These are phyloP conservation scores for Psittacula echo DNA, from an alignment of 2,797 vertebrate species.

Conservation along the genomic window DNA sequence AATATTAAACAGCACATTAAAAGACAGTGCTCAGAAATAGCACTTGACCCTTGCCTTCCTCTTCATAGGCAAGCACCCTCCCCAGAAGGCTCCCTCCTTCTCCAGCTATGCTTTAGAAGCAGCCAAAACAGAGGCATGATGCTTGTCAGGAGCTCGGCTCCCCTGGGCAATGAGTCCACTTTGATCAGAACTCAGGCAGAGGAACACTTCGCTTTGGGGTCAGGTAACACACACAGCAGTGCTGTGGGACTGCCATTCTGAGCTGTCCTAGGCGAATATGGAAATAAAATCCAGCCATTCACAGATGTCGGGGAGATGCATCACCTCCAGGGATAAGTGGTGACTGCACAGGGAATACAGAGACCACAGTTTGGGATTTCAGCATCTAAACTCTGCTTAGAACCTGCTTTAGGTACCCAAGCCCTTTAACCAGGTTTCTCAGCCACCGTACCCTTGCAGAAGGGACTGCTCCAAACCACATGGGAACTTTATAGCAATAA, in stretches of 20 bases:
- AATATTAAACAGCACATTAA: slow-evolving; percentile 20
- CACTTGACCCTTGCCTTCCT: neutral
- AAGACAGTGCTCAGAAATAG: neutral
- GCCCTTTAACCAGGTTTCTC: neutral
- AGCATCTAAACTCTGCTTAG: neutral
- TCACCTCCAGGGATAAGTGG: neutral
- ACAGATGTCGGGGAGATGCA: neutral
- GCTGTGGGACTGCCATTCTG: neutral
- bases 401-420: neutral
- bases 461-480: neutral
- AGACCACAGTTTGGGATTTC: neutral
- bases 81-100: neutral
- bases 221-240: neutral
- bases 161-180: neutral
- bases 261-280: neutral
- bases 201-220: neutral
- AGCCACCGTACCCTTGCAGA: neutral
- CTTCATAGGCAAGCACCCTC: neutral
- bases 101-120: neutral
- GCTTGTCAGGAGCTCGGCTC: neutral
- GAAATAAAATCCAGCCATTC: neutral
- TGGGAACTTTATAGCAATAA: neutral
- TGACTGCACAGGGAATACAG: neutral
- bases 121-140: neutral
- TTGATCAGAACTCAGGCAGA: neutral